Percentiles rank a stretch among this genome's conserved stretches.
Evolutionary conservation across 2,113 vertebrate genomes (phyloP).

Genomic region (Poeciliopsis occidentalis): DNA sequence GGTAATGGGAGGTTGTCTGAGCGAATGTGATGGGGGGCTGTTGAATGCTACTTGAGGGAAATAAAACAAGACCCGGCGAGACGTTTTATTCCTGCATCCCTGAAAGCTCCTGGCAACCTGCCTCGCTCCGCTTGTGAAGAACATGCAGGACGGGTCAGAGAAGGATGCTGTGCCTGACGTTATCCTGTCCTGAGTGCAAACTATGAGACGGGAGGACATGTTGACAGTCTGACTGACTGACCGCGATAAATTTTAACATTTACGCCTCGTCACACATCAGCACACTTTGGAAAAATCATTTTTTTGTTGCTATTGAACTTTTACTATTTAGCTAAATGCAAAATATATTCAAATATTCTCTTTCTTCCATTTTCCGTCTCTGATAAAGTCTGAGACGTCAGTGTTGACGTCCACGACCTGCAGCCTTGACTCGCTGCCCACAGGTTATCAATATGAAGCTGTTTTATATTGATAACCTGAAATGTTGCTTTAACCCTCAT

Average conservation of each 20-base stretch:
- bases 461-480: too few species aligned
- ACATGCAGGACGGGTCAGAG: slow-evolving; percentile 50
- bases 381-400: slow-evolving; percentile 48
- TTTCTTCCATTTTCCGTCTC: slow-evolving; percentile 63
- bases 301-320: slow-evolving; percentile 25
- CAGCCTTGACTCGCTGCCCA: neutral
- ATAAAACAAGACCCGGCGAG: slow-evolving; percentile 71
- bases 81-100: slow-evolving; percentile 58
- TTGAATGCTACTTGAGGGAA: slow-evolving; percentile 70
- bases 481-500: too few species aligned
- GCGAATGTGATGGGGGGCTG: slow-evolving; percentile 69
- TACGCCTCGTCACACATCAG: slow-evolving; percentile 45
- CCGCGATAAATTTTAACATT: slow-evolving; percentile 72
- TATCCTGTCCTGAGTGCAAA: slow-evolving; percentile 46
- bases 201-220: slow-evolving; percentile 31
- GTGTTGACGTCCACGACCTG: slow-evolving; percentile 39
- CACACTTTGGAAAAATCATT: slow-evolving; percentile 28
- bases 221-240: slow-evolving; percentile 41
- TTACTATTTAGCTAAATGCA: slow-evolving; percentile 35
- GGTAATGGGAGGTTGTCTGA: slow-evolving; percentile 70
- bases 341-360: slow-evolving; percentile 38
- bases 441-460: too few species aligned
- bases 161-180: slow-evolving; percentile 48
- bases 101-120: slow-evolving; percentile 65
- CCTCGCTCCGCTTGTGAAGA: slow-evolving; percentile 35